These are phyloP conservation scores for Agonum fuliginosum DNA, from an alignment of 2,888 invertebrate species.

Conservation along the genomic window DNA sequence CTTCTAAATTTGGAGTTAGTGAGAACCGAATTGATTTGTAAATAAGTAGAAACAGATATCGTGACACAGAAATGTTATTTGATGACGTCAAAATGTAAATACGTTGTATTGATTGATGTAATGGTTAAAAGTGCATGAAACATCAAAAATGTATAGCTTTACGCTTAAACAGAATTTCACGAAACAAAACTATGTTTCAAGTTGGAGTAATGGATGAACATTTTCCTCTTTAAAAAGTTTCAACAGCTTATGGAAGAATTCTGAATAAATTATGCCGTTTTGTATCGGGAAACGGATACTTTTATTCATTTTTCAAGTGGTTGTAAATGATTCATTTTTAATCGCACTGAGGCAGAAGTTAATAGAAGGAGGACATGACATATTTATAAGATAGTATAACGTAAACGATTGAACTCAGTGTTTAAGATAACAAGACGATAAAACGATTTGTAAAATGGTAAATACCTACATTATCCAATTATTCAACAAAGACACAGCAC, in stretches of 20 bases:
- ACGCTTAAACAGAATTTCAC: not conserved
- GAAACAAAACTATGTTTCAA: not conserved
- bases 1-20: not conserved
- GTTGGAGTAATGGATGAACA: not conserved
- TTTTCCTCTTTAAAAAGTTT: not conserved
- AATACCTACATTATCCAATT: too few relatives aligned
- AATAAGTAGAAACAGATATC: conserved; percentile 32
- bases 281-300: not conserved
- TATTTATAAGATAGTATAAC: conserved; percentile 26
- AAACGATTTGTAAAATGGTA: too few relatives aligned
- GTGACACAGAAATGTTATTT: conserved; percentile 12
- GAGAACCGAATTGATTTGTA: conserved; percentile 22
- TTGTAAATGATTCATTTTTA: conserved; percentile 8
- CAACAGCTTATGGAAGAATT: not conserved
- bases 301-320: not conserved
- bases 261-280: not conserved
- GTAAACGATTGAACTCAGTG: not conserved
- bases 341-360: not conserved
- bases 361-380: not conserved
- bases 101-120: conserved; percentile 23
- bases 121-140: conserved; percentile 15
- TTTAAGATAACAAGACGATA: too few relatives aligned
- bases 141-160: not conserved
- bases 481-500: too few relatives aligned
- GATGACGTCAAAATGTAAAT: conserved; percentile 20